Evolutionary conservation across 2,797 vertebrate genomes (phyloP).

Genomic region (Limnodromus scolopaceus): DNA sequence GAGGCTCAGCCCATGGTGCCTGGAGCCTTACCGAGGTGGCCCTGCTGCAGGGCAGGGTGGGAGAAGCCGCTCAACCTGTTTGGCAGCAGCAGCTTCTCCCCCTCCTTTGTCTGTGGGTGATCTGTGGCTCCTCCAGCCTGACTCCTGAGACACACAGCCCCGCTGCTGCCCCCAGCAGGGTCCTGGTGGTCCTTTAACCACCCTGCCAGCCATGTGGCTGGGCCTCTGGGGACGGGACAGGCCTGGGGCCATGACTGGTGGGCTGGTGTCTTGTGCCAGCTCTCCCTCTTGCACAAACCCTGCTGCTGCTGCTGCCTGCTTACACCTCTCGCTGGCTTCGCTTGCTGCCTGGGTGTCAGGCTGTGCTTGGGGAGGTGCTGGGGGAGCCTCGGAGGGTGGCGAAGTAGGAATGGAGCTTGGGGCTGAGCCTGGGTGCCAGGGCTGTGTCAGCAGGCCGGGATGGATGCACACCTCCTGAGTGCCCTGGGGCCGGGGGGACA

Average conservation of each 20-base stretch:
- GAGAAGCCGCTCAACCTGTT: conserved; percentile 46
- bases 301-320: not conserved
- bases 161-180: not conserved
- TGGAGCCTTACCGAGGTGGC: not conserved
- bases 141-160: not conserved
- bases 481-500: too few species aligned
- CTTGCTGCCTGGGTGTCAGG: not conserved
- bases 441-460: not conserved
- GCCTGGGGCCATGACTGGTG: accelerated
- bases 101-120: not conserved
- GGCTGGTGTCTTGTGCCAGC: not conserved
- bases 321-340: not conserved
- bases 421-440: not conserved
- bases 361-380: not conserved
- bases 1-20: not conserved
- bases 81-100: not conserved
- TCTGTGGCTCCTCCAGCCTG: not conserved
- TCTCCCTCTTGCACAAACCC: accelerated
- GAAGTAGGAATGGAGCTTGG: accelerated
- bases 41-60: not conserved
- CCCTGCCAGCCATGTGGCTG: accelerated
- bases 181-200: not conserved
- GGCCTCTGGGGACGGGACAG: accelerated
- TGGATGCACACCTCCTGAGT: not conserved
- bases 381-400: not conserved